Evolutionary conservation across 2,888 invertebrate species (phyloP), one percentile per base, ranked within the genome.

Genomic region (Melanostoma scalare): DNA sequence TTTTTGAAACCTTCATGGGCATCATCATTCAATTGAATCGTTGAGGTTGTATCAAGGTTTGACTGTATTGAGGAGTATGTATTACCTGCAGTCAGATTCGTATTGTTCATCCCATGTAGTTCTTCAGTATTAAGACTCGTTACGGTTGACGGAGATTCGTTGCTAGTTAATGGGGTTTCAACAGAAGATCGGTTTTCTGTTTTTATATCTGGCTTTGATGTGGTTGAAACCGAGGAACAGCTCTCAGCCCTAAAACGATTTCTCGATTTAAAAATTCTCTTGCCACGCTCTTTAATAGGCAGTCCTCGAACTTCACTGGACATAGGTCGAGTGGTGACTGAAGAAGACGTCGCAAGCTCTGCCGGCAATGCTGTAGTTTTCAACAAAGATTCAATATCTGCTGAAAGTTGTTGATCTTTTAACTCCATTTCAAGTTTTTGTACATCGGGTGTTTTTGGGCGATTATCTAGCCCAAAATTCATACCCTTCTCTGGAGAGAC

Each of bases 301-400:
- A 91, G 84, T 30, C 86, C 87, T n/a, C 87, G 87, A 3, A 90
- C 84, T 48, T 84, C 82, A 8, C 55, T 35, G 0, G 50, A 50
- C 46, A 50, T 42, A 6, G 77, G 38, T 6, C 46, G 44, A 40
- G 52, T 65, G 40, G 30, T 46, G 5, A 6, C 6, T 35, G 40
- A 33, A 33, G 56, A 38, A 6, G 76, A 10, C 3, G 44, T 3
- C 10, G 56, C 8, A 85, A 92, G 92, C 6, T 93, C 93, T 4
- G 93, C 92, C 0, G 94, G 94, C 9, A 94, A 92, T 10, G 91
- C 90, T 0, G 94, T 94, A 87, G 93, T 93, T 86, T 93, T 93
- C 67, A 95, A 91, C 58, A 95, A 89, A 86, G 93, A 93, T 48
- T 94, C 93, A 53, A 95, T 94, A 85, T 94, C 93, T 68, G 90